A percentile compares a stretch with the other conserved stretches of the same genome.
Evolutionary conservation across 2,113 vertebrate species (phyloP).

Genomic region (Phrynosoma platyrhinos): DNA sequence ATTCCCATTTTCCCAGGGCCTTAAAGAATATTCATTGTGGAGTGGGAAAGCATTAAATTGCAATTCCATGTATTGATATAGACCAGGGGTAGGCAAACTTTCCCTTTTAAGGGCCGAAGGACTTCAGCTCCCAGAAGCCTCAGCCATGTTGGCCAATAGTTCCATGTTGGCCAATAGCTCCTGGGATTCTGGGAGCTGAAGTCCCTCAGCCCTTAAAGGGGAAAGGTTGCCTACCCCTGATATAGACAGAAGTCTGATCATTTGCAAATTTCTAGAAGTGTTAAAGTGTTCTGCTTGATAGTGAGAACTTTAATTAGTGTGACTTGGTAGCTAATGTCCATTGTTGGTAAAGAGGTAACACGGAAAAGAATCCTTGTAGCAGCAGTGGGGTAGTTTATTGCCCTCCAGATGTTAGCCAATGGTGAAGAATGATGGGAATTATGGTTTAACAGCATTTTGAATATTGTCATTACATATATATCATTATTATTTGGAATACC

Average conservation of each 20-base stretch:
- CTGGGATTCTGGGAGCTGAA: too few species aligned
- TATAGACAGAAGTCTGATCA: slow-evolving; percentile 14
- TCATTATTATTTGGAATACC: neutral
- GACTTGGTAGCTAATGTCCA: neutral
- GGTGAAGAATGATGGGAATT: neutral
- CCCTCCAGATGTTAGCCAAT: neutral
- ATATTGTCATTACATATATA: too few species aligned
- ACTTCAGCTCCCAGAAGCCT: too few species aligned
- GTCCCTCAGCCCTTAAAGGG: too few species aligned
- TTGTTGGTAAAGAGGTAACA: slow-evolving; percentile 1
- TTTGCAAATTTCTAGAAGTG: slow-evolving; percentile 32
- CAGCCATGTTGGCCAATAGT: too few species aligned
- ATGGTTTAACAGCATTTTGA: neutral
- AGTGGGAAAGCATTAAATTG: slow-evolving; percentile 29
- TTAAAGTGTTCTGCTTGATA: slow-evolving; percentile 8
- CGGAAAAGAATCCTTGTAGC: neutral
- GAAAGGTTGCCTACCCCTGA: too few species aligned
- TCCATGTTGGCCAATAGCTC: too few species aligned
- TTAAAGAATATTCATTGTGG: slow-evolving; percentile 42
- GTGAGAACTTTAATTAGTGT: slow-evolving; percentile 20
- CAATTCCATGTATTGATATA: slow-evolving; percentile 25
- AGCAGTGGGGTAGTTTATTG: too few species aligned
- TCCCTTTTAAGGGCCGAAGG: too few species aligned
- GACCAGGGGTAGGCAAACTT: too few species aligned
- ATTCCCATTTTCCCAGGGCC: neutral